A percentile compares a stretch with the other conserved stretches of the same genome.
phyloP scores from a whole-genome alignment of 1,140 invertebrate species.

The Diabrotica undecimpunctata region DNA sequence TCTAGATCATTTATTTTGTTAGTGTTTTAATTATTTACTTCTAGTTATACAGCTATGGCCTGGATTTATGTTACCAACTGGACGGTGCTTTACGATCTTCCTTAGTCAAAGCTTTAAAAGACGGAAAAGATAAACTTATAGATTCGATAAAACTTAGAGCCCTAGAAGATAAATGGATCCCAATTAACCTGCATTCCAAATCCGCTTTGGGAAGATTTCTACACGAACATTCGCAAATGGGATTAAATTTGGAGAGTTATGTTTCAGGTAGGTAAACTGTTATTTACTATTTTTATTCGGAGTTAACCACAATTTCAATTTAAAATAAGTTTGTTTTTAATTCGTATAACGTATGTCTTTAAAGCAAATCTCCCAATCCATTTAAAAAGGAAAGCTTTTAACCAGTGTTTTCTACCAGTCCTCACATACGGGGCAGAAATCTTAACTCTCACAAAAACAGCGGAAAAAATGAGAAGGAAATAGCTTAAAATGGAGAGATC shows the following conservation, averaged over 20 bases:
- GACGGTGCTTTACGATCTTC: slow-evolving; percentile 64
- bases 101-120: slow-evolving; percentile 59
- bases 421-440: too few species aligned
- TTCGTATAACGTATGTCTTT: too few species aligned
- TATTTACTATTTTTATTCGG: not conserved
- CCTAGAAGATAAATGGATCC: slow-evolving; percentile 68
- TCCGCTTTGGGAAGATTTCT: slow-evolving; percentile 53
- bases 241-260: slow-evolving; percentile 53
- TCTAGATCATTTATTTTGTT: too few species aligned
- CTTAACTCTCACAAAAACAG: too few species aligned
- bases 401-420: too few species aligned
- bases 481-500: too few species aligned
- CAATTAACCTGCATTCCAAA: slow-evolving; percentile 63
- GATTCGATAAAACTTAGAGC: slow-evolving; percentile 69
- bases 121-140: slow-evolving; percentile 69
- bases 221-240: slow-evolving; percentile 56
- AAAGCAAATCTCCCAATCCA: too few species aligned
- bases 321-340: too few species aligned
- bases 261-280: slow-evolving; percentile 50
- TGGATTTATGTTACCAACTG: slow-evolving; percentile 75
- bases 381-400: too few species aligned
- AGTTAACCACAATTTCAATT: too few species aligned
- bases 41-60: slow-evolving; percentile 65
- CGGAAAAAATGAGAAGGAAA: too few species aligned
- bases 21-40: slow-evolving; percentile 24